These are phyloP conservation scores for Dryadula phaetusa DNA, from an alignment of 2,888 invertebrate species.

Conservation along the genomic window DNA sequence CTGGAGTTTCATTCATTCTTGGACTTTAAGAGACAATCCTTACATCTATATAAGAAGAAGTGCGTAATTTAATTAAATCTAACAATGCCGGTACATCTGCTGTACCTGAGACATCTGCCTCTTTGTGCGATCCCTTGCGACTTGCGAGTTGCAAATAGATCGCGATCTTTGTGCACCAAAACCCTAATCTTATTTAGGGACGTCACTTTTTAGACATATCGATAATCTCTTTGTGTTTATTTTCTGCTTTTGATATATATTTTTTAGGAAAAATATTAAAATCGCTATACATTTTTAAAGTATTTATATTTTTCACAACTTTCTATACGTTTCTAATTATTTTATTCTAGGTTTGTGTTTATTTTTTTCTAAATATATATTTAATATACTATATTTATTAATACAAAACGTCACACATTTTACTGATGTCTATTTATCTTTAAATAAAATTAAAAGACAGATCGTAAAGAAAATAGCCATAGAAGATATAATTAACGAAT, in stretches of 20 bases:
- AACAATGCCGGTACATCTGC: conserved; percentile 72
- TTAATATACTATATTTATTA: no score
- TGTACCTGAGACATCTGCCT: conserved; percentile 79
- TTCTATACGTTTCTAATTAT: no score
- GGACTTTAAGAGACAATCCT: conserved; percentile 11
- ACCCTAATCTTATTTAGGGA: conserved; percentile 68
- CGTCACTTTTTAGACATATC: conserved; percentile 47
- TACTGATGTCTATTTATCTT: no score
- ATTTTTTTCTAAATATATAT: no score
- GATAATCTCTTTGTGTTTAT: conserved; percentile 31
- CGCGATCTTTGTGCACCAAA: conserved; percentile 66
- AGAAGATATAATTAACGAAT: no score
- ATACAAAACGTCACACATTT: no score
- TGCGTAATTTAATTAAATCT: conserved; percentile 73
- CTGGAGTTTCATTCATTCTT: no score
- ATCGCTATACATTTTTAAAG: no score
- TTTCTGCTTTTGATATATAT: background rate
- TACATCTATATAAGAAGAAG: conserved; percentile 38
- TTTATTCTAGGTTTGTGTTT: no score
- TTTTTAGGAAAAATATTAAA: background rate
- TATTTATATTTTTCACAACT: no score
- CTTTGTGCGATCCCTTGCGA: conserved; percentile 60
- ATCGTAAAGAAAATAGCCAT: no score
- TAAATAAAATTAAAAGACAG: no score
- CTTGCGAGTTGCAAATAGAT: conserved; percentile 62